Evolutionary conservation across 2,113 vertebrate species (phyloP), one percentile per base, ranked within the genome.

Genomic region (Trematomus loennbergii): DNA sequence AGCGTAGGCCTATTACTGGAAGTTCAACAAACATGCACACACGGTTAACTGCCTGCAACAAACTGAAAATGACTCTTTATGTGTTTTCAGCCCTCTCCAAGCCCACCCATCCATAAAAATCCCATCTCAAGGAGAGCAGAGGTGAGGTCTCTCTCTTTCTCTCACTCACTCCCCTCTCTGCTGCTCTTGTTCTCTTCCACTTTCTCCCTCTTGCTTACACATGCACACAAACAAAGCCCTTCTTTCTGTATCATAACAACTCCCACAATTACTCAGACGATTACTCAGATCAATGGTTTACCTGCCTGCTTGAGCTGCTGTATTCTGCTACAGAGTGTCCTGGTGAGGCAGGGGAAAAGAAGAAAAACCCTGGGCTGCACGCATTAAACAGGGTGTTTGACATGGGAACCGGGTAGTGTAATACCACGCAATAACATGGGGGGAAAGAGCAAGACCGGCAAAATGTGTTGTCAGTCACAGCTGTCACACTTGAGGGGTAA

Each of bases 61-160:
- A 94, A 94, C 88, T 91, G 89, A 93, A 92, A 92, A 93, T 88
- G 87, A 92, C 92, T 94, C 92, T 93, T 94, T 94, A 94, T 93
- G 91, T 94, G 93, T 95, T 95, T 90, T 90, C 91, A 89, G 91
- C 89, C 92, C 92, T 93, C 88, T 90, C 91, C 91, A 85, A 75
- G 91, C 88, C 91, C 92, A 95, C 82, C 92, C 94, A 95, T 90
- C 94, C 94, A 93, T 95, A 93, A 94, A 95, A 95, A 95, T 94
- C 93, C 94, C 94, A 95, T 95, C 94, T 95, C 94, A 93, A 93
- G 92, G 91, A 94, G 92, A 94, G 93, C 94, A 93, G 92, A 95
- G 93, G 93, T 95, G 95, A 95, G 92, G 90, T 92, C 91, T 92
- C 86, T 84, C 89, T 84, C 88, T 75, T 82, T 78, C 81, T 16